Evolutionary conservation across 2,888 invertebrate species (phyloP).

Genomic region (Cataglyphis albicans): DNA sequence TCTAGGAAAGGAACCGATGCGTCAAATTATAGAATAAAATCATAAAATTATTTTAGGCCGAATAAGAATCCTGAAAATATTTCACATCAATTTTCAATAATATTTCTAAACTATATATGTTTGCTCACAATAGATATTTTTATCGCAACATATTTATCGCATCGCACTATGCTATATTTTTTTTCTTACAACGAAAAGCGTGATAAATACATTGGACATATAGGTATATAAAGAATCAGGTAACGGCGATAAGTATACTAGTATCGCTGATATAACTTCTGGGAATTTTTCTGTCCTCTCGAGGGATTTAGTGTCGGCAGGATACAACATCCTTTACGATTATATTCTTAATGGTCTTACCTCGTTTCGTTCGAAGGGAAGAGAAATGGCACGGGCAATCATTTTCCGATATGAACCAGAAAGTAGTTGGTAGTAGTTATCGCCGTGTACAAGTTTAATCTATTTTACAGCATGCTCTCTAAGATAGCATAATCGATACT

Average conservation of each 20-base stretch:
- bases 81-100: neutral
- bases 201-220: conserved; percentile 61
- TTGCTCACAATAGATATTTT: conserved; percentile 8
- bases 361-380: conserved; percentile 23
- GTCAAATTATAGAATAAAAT: neutral
- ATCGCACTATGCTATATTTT: neutral
- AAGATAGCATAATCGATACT: neutral
- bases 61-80: neutral
- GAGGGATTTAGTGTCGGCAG: conserved; percentile 43
- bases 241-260: conserved; percentile 63
- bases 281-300: conserved; percentile 45
- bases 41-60: neutral
- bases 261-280: conserved; percentile 47
- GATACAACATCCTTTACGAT: conserved; percentile 67
- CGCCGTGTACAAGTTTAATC: conserved; percentile 28
- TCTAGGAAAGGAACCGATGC: neutral
- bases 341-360: conserved; percentile 57
- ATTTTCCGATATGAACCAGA: conserved; percentile 33
- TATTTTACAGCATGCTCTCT: conserved; percentile 25
- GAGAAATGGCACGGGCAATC: conserved; percentile 30
- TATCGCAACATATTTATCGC: neutral
- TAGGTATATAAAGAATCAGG: conserved; percentile 44
- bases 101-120: neutral
- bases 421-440: conserved; percentile 60
- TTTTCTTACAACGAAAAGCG: conserved; percentile 2